These are phyloP conservation scores for Tortricodes alternella DNA, from an alignment of 2,888 invertebrate species.

Conservation along the genomic window DNA sequence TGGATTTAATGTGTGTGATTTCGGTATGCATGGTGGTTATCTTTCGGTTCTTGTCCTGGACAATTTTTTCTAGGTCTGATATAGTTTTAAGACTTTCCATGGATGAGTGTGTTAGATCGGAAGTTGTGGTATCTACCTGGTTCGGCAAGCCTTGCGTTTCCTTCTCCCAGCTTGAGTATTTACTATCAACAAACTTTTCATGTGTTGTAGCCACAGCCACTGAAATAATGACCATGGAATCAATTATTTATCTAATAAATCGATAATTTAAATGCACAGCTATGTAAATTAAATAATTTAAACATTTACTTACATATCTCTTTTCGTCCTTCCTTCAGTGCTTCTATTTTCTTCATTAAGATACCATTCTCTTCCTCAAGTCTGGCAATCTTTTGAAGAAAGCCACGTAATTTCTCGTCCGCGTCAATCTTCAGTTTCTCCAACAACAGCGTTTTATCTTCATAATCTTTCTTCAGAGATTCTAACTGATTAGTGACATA, in stretches of 20 bases:
- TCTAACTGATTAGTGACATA: constrained; percentile 40
- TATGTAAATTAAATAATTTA: background rate
- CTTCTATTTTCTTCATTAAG: constrained; percentile 22
- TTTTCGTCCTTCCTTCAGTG: constrained; percentile 43
- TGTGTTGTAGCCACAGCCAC: constrained; percentile 53
- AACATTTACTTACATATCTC: constrained; percentile 59
- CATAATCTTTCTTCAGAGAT: constrained; percentile 44
- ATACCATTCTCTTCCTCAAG: constrained; percentile 36
- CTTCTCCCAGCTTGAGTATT: constrained; percentile 48
- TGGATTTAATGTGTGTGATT: constrained; percentile 61
- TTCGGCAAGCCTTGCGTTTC: constrained; percentile 48
- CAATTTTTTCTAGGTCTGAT: constrained; percentile 70
- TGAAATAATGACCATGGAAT: constrained; percentile 41
- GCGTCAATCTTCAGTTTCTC: constrained; percentile 47
- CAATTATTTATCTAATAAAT: background rate
- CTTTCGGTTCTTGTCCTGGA: constrained; percentile 69
- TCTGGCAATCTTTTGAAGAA: constrained; percentile 36
- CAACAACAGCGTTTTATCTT: constrained; percentile 44
- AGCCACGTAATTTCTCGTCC: constrained; percentile 40
- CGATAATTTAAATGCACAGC: background rate
- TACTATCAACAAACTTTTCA: constrained; percentile 48
- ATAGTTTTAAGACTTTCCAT: constrained; percentile 69
- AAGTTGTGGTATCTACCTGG: constrained; percentile 70
- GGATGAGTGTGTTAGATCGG: constrained; percentile 65
- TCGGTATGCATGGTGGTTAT: constrained; percentile 70